Conservation (phyloP, 2,888 invertebrate genomes). For the Drosophila quinaria region DNA sequence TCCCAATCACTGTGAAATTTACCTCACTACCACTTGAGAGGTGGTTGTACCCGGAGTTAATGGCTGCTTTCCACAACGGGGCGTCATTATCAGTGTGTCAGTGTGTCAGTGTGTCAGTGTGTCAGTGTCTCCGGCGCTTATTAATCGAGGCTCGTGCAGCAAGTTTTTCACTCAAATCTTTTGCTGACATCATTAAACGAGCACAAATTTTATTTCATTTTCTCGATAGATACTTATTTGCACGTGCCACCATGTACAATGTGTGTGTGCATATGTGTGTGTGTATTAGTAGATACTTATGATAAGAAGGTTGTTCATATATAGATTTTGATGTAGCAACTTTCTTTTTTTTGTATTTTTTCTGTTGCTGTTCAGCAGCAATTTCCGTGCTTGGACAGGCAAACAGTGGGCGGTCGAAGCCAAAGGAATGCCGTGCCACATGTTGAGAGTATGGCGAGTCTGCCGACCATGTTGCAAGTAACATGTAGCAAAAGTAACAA, state of each 20-base stretch:
- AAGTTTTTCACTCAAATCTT: slow-evolving; percentile 26
- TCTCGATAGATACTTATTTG: slow-evolving; percentile 22
- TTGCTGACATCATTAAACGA: slow-evolving; percentile 31
- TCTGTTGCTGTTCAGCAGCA: slow-evolving; percentile 25
- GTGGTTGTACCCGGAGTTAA: neutral
- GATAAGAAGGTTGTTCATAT: slow-evolving; percentile 21
- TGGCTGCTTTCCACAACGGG: slow-evolving; percentile 3
- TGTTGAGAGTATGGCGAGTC: slow-evolving; percentile 4
- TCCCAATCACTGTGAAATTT: neutral
- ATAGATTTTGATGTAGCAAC: slow-evolving; percentile 31
- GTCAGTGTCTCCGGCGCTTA: slow-evolving; percentile 2
- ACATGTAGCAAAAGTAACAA: slow-evolving; percentile 33
- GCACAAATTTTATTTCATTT: slow-evolving; percentile 25
- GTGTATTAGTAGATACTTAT: slow-evolving; percentile 19
- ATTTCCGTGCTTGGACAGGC: slow-evolving; percentile 42
- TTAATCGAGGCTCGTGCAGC: slow-evolving; percentile 16
- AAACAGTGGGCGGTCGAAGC: slow-evolving; percentile 43
- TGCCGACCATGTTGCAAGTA: slow-evolving; percentile 5
- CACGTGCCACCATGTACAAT: slow-evolving; percentile 6
- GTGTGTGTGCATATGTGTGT: neutral
- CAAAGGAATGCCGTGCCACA: slow-evolving; percentile 30
- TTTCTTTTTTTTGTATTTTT: slow-evolving; percentile 1
- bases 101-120: too few species aligned
- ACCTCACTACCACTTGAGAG: neutral
- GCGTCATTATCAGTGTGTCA: neutral